Percentiles rank a stretch among this genome's conserved stretches.
These are phyloP conservation scores for Hipparchia semele DNA, from an alignment of 2,888 invertebrate species.

Conservation along the genomic window DNA sequence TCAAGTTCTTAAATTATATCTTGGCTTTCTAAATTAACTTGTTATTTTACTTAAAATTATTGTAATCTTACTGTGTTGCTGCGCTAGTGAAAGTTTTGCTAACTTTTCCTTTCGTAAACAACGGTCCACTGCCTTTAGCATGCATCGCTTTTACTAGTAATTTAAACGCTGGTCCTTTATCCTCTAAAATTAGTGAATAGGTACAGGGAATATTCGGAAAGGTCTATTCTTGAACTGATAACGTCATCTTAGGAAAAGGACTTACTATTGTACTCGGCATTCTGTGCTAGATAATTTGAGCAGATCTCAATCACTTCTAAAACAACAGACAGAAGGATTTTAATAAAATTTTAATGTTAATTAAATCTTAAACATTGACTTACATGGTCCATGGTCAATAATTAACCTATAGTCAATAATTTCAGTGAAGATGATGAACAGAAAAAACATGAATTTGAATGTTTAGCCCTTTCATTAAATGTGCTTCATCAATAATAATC, in stretches of 20 bases:
- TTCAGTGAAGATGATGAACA: no score
- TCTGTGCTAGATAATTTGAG: constrained; percentile 64
- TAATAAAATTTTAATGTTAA: background rate
- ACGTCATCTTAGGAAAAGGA: constrained; percentile 24
- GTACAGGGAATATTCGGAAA: background rate
- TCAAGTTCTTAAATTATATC: background rate
- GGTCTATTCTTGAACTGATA: background rate
- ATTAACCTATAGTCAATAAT: no score
- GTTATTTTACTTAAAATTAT: background rate
- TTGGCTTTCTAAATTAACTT: background rate
- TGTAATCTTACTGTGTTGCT: constrained; percentile 57
- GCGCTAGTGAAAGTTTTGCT: constrained; percentile 53
- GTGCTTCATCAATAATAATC: background rate
- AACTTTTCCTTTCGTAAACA: constrained; percentile 57
- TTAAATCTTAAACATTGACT: background rate
- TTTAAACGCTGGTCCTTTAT: constrained; percentile 66
- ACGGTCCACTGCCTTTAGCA: constrained; percentile 48
- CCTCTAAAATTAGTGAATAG: constrained; percentile 54
- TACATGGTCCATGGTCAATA: no score
- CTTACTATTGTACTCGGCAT: constrained; percentile 69
- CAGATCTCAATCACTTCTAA: constrained; percentile 66
- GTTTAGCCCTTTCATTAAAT: background rate
- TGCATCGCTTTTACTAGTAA: constrained; percentile 57
- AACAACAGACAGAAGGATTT: constrained; percentile 42
- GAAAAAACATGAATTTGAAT: no score